phyloP scores from a whole-genome alignment of 1,140 invertebrate genomes.

The Heliconius eleuchia region DNA sequence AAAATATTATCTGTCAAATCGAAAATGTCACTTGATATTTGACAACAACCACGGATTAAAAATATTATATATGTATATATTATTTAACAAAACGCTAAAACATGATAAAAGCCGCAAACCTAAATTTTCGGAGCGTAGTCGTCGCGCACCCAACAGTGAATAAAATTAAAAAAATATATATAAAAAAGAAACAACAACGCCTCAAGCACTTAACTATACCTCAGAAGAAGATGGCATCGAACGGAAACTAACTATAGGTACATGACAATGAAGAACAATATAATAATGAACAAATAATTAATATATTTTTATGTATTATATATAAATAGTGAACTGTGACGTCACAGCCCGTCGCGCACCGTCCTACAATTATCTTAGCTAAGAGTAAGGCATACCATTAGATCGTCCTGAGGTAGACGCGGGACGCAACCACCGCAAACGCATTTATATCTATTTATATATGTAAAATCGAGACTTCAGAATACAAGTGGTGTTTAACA shows the following conservation, averaged over 20 bases:
- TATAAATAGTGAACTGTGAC: background rate
- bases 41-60: background rate
- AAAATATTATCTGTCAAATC: background rate
- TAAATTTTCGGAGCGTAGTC: constrained; percentile 7
- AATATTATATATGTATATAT: background rate
- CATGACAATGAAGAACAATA: background rate
- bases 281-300: background rate
- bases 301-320: background rate
- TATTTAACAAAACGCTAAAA: background rate
- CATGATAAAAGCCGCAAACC: background rate
- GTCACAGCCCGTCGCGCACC: background rate
- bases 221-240: constrained; percentile 22
- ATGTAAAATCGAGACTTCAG: background rate
- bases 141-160: constrained; percentile 46
- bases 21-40: background rate
- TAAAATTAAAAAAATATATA: constrained; percentile 47
- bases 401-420: constrained; percentile 9
- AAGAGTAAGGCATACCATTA: constrained; percentile 2
- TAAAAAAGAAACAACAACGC: constrained; percentile 52
- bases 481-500: no score
- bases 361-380: background rate
- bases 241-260: constrained; percentile 2
- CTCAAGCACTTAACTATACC: constrained; percentile 38
- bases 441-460: background rate
- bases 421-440: background rate